phyloP scores from a whole-genome alignment of 1,140 invertebrate genomes.

The Drosophila ambigua region DNA sequence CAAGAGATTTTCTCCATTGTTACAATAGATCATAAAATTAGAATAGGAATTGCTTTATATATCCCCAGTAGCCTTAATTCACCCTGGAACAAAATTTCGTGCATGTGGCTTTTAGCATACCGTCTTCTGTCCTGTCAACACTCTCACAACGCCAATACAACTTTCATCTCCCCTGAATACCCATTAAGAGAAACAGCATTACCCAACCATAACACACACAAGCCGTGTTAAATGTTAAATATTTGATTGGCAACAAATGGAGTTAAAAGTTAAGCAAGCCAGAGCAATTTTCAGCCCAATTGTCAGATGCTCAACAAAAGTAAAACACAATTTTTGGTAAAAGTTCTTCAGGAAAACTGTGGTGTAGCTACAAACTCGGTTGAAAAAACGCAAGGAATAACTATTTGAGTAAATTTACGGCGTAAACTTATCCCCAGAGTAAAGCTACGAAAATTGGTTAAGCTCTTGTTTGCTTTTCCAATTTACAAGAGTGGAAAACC shows the following conservation, averaged over 20 bases:
- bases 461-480: constrained; percentile 38
- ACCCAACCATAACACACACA: constrained; percentile 7
- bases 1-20: not conserved
- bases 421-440: constrained; percentile 35
- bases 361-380: constrained; percentile 18
- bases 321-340: constrained; percentile 13
- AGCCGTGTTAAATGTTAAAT: constrained; percentile 46
- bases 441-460: constrained; percentile 20
- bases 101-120: not conserved
- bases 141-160: too few relatives aligned
- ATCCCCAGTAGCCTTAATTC: not conserved
- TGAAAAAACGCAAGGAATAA: constrained; percentile 31
- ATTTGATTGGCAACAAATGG: constrained; percentile 39
- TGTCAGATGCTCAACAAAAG: constrained; percentile 25
- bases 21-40: too few relatives aligned
- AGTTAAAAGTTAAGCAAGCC: constrained; percentile 10
- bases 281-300: constrained; percentile 20
- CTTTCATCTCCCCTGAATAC: not conserved
- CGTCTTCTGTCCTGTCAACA: not conserved
- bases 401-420: constrained; percentile 43
- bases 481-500: constrained; percentile 50
- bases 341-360: not conserved
- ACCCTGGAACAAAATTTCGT: not conserved
- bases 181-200: constrained; percentile 7
- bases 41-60: not conserved